Base-by-base conservation (phyloP, 2,113 vertebrate species). In the Menidia beryllina region DNA sequence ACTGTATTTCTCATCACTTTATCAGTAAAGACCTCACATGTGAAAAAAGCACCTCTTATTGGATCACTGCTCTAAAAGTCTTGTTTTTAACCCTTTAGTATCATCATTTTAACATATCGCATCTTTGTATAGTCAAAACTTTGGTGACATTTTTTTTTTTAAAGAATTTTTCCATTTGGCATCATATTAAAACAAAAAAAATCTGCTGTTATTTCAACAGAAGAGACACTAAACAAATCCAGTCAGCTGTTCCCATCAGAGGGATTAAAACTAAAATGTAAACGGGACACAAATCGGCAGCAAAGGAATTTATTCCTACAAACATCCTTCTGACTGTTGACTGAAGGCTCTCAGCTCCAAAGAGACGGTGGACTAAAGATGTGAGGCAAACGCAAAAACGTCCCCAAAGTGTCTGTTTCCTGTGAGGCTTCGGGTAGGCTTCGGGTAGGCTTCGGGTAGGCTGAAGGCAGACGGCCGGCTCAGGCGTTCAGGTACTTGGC, bases 401-500 rank as follows among this genome's bases (percentile, higher is more conserved):
- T 15, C 4, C 17, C 39, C 39, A 19, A 59, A 9, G 6, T 43
- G 13, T 23, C 5, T 14, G 20, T 38, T 36, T 13, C n/a, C 21
- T 43, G 3, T 17, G 21, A 48, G 4, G 47, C 39, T 13, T 52
- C 0, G 17, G 45, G 0, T n/a, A 14, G 25, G 38, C 7, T 38
- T 34, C 23, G 21, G 4, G n/a, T 39, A 21, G 58, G 47, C 58
- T 23, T 25, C n/a, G 21, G 36, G 17, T 30, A 41, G 15, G 25
- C 38, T 62, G 48, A 25, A 51, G 38, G 25, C 17, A 21, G 3
- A 13, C n/a, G 14, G 36, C 45, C n/a, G 0, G 53, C 6, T 92
- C 78, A 98, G 36, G 94, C 96, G 13, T 94, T 97, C 74, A 99
- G 94, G 86, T 93, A 97, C 85, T 98, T 98, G 77, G 96, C 95